These are phyloP conservation scores for Caenorhabditis zanzibari DNA, from an alignment of 2,888 invertebrate species.

Conservation along the genomic window DNA sequence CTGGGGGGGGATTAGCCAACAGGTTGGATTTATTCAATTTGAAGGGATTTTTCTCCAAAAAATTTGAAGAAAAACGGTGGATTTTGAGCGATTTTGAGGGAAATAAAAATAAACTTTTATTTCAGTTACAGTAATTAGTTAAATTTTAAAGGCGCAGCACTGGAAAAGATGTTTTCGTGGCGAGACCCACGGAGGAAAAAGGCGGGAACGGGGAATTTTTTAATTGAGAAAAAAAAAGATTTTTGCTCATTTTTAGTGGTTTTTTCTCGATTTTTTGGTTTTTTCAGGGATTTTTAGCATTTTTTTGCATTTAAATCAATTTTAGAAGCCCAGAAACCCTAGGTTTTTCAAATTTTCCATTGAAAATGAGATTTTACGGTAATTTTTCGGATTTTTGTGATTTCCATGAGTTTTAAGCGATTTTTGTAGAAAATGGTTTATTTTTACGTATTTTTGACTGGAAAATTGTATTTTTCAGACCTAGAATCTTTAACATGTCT, in stretches of 20 bases:
- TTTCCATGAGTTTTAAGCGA: too few relatives aligned
- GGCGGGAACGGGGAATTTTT: not conserved
- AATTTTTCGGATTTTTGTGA: too few relatives aligned
- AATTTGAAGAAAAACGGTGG: not conserved
- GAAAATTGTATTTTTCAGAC: not conserved
- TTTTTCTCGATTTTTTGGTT: not conserved
- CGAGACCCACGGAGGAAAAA: not conserved
- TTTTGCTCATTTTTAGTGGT: not conserved
- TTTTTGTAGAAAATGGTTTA: too few relatives aligned
- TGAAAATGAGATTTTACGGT: too few relatives aligned
- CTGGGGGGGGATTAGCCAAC: constrained; percentile 36
- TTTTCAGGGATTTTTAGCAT: too few relatives aligned
- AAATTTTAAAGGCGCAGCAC: constrained; percentile 6
- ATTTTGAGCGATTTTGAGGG: not conserved
- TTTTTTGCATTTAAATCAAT: too few relatives aligned
- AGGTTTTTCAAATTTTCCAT: too few relatives aligned
- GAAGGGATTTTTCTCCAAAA: not conserved
- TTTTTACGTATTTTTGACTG: too few relatives aligned
- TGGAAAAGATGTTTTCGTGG: not conserved
- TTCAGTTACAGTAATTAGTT: not conserved
- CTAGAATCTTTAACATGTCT: too few relatives aligned
- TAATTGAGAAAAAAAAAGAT: not conserved
- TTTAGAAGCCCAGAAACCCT: not conserved
- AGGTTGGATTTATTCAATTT: constrained; percentile 31
- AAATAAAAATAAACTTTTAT: too few relatives aligned